phyloP scores from a whole-genome alignment of 53 echinoderm and acorn worm species.

The Arbacia lixula region DNA sequence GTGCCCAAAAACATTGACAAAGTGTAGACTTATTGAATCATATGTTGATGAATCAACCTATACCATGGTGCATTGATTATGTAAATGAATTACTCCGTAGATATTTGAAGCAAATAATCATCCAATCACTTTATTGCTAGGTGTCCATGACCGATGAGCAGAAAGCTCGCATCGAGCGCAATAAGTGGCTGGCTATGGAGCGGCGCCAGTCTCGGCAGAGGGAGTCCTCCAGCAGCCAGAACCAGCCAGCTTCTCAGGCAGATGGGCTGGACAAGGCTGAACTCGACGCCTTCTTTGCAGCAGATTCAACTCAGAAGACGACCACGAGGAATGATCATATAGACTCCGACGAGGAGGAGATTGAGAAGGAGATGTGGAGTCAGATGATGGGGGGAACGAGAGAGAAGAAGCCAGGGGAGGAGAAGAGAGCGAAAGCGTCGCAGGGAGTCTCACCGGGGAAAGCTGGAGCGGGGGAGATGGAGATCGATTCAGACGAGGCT shows the following conservation, averaged over 20 bases:
- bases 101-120: too few relatives aligned
- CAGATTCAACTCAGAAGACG: neutral
- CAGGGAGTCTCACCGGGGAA: neutral
- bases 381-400: conserved; percentile 5
- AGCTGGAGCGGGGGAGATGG: neutral
- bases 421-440: conserved; percentile 1
- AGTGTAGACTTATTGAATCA: too few relatives aligned
- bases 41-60: too few relatives aligned
- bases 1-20: too few relatives aligned
- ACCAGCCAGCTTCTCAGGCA: neutral
- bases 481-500: conserved; percentile 25
- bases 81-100: too few relatives aligned
- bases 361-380: conserved; percentile 49
- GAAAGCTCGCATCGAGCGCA: conserved; percentile 78
- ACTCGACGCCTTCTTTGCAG: conserved; percentile 8
- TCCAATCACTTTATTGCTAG: too few relatives aligned
- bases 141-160: conserved; percentile 82
- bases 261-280: conserved; percentile 4
- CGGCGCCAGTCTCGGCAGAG: conserved; percentile 61
- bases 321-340: neutral
- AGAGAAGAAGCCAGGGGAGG: neutral
- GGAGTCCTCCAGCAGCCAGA: conserved; percentile 33
- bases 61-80: too few relatives aligned
- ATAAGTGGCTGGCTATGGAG: conserved; percentile 80
- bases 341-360: conserved; percentile 40